phyloP scores from a whole-genome alignment of 2,797 vertebrate genomes.

The Alauda arvensis region DNA sequence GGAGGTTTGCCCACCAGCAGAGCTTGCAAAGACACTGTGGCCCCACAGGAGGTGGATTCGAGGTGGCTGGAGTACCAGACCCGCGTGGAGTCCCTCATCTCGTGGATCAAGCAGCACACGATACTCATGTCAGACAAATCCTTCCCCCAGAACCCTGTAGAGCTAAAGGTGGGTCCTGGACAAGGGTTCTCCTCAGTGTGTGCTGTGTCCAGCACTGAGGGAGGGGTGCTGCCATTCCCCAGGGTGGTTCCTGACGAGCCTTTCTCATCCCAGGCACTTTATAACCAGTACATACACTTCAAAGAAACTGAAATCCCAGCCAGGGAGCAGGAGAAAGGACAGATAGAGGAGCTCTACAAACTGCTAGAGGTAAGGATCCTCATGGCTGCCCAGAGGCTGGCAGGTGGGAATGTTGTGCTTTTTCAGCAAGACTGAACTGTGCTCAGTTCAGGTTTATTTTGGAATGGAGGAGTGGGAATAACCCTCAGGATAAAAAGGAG shows the following conservation, averaged over 20 bases:
- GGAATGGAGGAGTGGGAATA: neutral
- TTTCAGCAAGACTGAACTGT: neutral
- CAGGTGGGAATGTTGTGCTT: neutral
- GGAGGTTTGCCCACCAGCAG: neutral
- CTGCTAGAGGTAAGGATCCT: constrained; percentile 82
- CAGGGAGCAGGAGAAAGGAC: constrained; percentile 88
- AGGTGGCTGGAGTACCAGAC: constrained; percentile 94
- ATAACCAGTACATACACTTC: constrained; percentile 98
- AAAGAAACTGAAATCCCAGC: constrained; percentile 95
- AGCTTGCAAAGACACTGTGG: neutral
- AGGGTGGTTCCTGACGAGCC: neutral
- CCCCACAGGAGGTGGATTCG: constrained; percentile 88
- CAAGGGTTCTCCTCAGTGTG: accelerated
- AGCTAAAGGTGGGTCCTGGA: constrained; percentile 85
- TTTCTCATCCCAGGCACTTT: constrained; percentile 87
- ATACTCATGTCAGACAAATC: constrained; percentile 92
- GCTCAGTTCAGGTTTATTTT: neutral
- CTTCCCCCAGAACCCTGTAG: constrained; percentile 95
- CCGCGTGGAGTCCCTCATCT: constrained; percentile 86
- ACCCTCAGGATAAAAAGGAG: neutral
- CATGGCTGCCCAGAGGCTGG: neutral
- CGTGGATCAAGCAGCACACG: constrained; percentile 94
- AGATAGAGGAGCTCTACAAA: constrained; percentile 90
- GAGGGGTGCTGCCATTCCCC: neutral
- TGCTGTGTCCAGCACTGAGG: accelerated